phyloP scores from a whole-genome alignment of 1,140 invertebrate genomes.

The Drosophila novamexicana region DNA sequence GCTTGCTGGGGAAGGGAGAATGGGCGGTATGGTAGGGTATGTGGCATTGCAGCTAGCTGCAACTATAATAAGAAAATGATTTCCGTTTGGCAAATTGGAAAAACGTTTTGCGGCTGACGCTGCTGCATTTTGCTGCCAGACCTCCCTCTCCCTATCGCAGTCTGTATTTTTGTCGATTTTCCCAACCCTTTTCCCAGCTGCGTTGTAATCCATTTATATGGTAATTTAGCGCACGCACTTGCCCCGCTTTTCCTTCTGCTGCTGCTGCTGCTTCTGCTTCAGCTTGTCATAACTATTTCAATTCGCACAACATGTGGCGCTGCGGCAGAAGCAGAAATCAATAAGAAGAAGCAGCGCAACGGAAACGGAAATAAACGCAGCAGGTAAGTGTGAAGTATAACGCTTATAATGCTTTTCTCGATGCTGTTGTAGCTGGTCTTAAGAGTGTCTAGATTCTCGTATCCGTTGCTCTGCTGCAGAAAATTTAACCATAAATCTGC shows the following conservation, averaged over 20 bases:
- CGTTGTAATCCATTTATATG: conserved; percentile 78
- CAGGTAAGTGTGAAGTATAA: conserved; percentile 35
- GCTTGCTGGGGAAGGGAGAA: background rate
- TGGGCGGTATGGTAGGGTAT: background rate
- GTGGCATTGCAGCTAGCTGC: conserved; percentile 48
- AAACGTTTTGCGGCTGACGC: conserved; percentile 69
- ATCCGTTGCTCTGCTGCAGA: too few relatives aligned
- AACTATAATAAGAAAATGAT: conserved; percentile 82
- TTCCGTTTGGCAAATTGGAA: conserved; percentile 82
- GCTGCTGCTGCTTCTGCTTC: background rate
- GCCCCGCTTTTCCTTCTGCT: conserved; percentile 2
- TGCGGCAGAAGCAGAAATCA: conserved; percentile 36
- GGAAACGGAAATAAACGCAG: conserved; percentile 42
- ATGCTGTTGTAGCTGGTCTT: background rate
- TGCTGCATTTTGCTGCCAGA: conserved; percentile 22
- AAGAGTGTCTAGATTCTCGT: background rate
- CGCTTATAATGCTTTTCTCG: conserved; percentile 4
- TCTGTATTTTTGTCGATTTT: conserved; percentile 32
- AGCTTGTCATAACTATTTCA: conserved; percentile 76
- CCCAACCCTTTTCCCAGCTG: conserved; percentile 34
- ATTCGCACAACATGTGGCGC: conserved; percentile 73
- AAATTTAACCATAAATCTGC: too few relatives aligned
- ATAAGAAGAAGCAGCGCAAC: conserved; percentile 20
- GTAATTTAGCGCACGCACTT: conserved; percentile 65
- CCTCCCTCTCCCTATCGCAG: background rate